Percentiles rank a stretch among this genome's conserved stretches.
Evolutionary conservation across 2,113 vertebrate species (phyloP).

Genomic region (Tetrao urogallus): DNA sequence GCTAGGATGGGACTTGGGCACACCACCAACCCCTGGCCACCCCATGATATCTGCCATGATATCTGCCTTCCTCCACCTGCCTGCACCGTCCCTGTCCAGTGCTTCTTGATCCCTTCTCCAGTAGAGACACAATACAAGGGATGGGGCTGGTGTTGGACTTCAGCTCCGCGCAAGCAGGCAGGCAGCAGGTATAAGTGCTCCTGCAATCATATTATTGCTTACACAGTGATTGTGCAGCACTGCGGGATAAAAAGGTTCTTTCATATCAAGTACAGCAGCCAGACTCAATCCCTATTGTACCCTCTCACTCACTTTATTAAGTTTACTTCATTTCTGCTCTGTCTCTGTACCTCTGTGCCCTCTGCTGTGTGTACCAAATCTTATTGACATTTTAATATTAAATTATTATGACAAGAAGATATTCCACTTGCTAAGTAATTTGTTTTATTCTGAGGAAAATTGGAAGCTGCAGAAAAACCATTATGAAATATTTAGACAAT

Average conservation of each 20-base stretch:
- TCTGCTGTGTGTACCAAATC: slow-evolving; percentile 74
- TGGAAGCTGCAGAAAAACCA: slow-evolving; percentile 76
- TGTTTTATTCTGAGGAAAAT: slow-evolving; percentile 75
- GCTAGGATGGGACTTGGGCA: background rate
- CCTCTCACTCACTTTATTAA: slow-evolving; percentile 69
- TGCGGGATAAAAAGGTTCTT: slow-evolving; percentile 60
- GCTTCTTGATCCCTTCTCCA: background rate
- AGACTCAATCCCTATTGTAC: slow-evolving; percentile 51
- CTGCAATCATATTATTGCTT: slow-evolving; percentile 45
- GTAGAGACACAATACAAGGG: background rate
- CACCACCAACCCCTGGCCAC: background rate
- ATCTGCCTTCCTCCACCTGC: rapidly evolving
- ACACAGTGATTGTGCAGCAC: slow-evolving; percentile 17
- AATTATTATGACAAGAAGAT: slow-evolving; percentile 78
- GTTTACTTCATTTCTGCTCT: slow-evolving; percentile 74
- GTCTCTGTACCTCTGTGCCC: slow-evolving; percentile 68
- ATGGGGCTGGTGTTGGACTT: background rate
- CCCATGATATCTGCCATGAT: rapidly evolving
- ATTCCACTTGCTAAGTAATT: slow-evolving; percentile 78
- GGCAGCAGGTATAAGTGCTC: background rate
- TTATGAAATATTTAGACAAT: slow-evolving; percentile 76
- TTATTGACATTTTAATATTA: slow-evolving; percentile 80
- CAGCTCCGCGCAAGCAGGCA: background rate
- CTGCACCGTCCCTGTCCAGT: rapidly evolving
- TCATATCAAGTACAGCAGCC: slow-evolving; percentile 48